These are phyloP conservation scores for Pterocles gutturalis DNA, from an alignment of 2,113 vertebrate genomes.

Conservation along the genomic window DNA sequence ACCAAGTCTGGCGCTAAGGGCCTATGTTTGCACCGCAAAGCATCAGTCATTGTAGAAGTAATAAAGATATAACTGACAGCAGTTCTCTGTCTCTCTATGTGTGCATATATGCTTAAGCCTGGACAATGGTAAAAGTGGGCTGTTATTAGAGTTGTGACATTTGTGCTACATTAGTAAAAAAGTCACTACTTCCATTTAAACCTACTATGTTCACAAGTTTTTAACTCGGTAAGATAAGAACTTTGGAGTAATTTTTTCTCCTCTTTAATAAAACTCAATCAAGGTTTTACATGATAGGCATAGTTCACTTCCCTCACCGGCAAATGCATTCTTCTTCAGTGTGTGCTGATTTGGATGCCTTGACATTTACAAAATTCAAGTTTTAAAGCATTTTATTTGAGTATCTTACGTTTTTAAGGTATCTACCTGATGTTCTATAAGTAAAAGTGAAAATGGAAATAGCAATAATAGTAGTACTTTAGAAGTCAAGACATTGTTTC, in stretches of 20 bases:
- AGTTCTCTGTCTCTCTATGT: neutral
- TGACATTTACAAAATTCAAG: neutral
- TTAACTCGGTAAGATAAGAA: neutral
- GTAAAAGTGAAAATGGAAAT: neutral
- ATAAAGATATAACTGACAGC: neutral
- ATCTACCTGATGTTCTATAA: neutral
- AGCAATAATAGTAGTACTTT: neutral
- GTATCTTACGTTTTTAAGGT: neutral
- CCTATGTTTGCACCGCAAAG: neutral
- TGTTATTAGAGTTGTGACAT: neutral
- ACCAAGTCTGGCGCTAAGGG: neutral
- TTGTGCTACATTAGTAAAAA: neutral
- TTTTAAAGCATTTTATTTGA: neutral
- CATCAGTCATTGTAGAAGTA: slow-evolving; percentile 6
- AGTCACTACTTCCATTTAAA: neutral
- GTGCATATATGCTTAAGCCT: neutral
- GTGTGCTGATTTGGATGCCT: neutral
- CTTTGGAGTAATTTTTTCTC: neutral
- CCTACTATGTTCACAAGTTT: neutral
- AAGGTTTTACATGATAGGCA: neutral
- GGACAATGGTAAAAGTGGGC: neutral
- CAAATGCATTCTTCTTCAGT: neutral
- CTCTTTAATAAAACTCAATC: neutral
- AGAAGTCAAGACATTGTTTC: neutral
- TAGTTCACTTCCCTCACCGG: neutral